Conservation (phyloP, 2,888 invertebrate genomes). For the Metellina segmentata region DNA sequence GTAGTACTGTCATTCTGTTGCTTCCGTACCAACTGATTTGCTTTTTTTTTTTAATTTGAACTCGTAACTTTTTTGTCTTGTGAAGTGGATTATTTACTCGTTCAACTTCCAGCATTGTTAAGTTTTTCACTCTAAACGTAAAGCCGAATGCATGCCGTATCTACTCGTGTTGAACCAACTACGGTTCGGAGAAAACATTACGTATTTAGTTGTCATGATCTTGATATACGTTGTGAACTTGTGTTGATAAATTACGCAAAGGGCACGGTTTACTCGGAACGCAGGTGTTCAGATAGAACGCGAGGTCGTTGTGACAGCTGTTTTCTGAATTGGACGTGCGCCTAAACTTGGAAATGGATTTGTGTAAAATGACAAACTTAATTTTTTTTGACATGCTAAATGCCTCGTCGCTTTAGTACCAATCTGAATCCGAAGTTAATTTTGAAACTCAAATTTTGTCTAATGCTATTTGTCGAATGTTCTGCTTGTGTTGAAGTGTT, state of each 20-base stretch:
- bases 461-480: too few species aligned
- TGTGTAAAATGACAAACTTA: not conserved
- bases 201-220: constrained; percentile 28
- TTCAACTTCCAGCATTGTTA: not conserved
- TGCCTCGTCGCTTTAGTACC: too few species aligned
- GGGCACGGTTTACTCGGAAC: constrained; percentile 33
- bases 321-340: not conserved
- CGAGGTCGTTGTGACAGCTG: constrained; percentile 12
- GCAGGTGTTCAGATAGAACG: constrained; percentile 19
- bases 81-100: not conserved
- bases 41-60: not conserved
- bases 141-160: not conserved
- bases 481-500: too few species aligned
- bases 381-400: too few species aligned
- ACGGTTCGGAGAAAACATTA: constrained; percentile 31
- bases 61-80: not conserved
- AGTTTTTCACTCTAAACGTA: too few species aligned
- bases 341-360: not conserved
- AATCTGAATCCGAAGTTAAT: too few species aligned
- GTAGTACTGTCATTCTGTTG: too few species aligned
- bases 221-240: not conserved
- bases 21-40: too few species aligned
- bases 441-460: too few species aligned
- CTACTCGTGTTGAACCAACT: constrained; percentile 5
- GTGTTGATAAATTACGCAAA: constrained; percentile 44